Base-by-base conservation (phyloP, 2,113 vertebrate genomes). In the Myxocyprinus asiaticus region DNA sequence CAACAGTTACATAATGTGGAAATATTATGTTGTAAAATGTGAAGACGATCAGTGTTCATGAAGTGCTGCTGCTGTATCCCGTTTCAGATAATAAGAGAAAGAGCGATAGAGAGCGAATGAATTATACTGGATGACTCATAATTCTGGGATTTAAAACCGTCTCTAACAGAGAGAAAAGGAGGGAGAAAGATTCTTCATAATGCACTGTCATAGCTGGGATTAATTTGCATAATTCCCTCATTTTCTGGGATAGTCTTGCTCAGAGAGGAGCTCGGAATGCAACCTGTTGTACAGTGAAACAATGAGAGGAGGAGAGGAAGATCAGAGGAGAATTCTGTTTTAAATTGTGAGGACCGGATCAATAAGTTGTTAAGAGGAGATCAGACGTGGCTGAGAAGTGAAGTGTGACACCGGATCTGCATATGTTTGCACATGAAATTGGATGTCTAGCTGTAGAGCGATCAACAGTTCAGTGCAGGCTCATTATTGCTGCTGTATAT, bases 281-380 rank as follows among this genome's bases (percentile, higher is more conserved):
- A 66, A 91, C 88, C 88, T 91, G 90, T 91, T 90, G 85, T 89
- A 87, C 79, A 82, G 66, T 48, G 74, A 59, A 71, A 76, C 81
- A 15, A 74, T 45, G 12, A 55, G 22, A 45, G 10, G 74, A 53
- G 73, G 67, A 50, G 78, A 76, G 69, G 58, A 56, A 77, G 85
- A 78, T 84, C 56, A 81, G 81, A 88, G 82, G 76, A 83, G 87
- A 3, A 83, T 81, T 71, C 74, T 67, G 55, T 84, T 79, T 33
- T 87, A 90, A 90, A 91, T 91, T 90, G 86, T 84, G 86, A 83
- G 87, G 85, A 92, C 89, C 88, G 81, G 86, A 93, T 93, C 91
- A 84, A 93, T 93, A 92, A 82, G 82, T 87, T 83, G 88, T 90
- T 90, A 88, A 89, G 67, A 81, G 86, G 85, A 85, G 89, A 88